Conservation (phyloP, 2,797 vertebrate species). For the Schizopygopsis malacanthus region DNA sequence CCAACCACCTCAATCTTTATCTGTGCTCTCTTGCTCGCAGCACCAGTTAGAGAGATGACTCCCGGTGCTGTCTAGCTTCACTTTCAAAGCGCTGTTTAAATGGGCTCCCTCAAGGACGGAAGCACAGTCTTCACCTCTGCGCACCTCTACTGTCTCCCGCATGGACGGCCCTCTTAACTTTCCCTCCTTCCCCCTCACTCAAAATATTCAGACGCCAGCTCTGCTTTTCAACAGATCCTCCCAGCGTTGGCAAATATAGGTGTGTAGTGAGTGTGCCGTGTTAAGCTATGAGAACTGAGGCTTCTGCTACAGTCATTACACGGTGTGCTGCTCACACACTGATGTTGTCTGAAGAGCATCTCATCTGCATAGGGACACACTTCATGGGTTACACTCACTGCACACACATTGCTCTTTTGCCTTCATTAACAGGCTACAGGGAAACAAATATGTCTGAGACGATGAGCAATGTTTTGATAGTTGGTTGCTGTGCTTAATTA, state of each 20-base stretch:
- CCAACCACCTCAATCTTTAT: slow-evolving; percentile 25
- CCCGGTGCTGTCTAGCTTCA: slow-evolving; percentile 81
- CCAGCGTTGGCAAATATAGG: slow-evolving; percentile 71
- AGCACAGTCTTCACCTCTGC: slow-evolving; percentile 70
- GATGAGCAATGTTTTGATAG: slow-evolving; percentile 61
- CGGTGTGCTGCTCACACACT: slow-evolving; percentile 81
- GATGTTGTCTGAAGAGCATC: slow-evolving; percentile 82
- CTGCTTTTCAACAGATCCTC: slow-evolving; percentile 33
- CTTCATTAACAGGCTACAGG: slow-evolving; percentile 71
- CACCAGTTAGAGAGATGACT: slow-evolving; percentile 80
- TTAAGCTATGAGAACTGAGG: slow-evolving; percentile 83
- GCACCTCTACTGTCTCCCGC: slow-evolving; percentile 56
- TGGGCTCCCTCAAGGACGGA: slow-evolving; percentile 78
- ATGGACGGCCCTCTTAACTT: slow-evolving; percentile 40
- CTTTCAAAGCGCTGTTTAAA: slow-evolving; percentile 83
- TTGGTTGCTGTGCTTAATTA: slow-evolving; percentile 38
- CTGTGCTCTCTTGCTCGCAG: slow-evolving; percentile 67
- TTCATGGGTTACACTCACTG: slow-evolving; percentile 78
- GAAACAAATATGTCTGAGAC: slow-evolving; percentile 20
- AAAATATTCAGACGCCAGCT: slow-evolving; percentile 31
- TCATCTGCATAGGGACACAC: slow-evolving; percentile 69
- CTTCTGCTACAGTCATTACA: slow-evolving; percentile 84
- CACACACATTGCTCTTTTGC: slow-evolving; percentile 76
- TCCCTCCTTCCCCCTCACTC: slow-evolving; percentile 21
- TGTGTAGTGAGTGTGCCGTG: slow-evolving; percentile 71